Conservation (phyloP, 2,888 invertebrate species). For the Lucinisca nassula region DNA sequence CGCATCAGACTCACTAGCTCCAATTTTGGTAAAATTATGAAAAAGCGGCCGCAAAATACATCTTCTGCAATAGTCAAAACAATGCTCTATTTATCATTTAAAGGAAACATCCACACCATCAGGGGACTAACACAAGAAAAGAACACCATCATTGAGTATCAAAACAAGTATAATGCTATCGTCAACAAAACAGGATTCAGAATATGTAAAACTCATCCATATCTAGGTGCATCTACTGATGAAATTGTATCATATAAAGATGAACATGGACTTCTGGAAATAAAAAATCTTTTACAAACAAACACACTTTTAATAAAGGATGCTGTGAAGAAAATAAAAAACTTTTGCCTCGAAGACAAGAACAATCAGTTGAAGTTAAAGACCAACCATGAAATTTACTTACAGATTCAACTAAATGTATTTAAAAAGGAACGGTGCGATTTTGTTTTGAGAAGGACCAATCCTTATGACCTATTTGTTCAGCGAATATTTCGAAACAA, state of each 20-base stretch:
- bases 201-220: background rate
- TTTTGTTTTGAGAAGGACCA: conserved; percentile 40
- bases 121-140: conserved; percentile 20
- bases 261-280: conserved; percentile 3
- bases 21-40: conserved; percentile 44
- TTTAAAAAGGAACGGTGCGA: background rate
- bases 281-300: conserved; percentile 33
- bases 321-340: conserved; percentile 4
- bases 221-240: conserved; percentile 27
- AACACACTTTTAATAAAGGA: conserved; percentile 11
- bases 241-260: background rate
- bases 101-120: conserved; percentile 24
- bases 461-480: conserved; percentile 46
- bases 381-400: background rate
- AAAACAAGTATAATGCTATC: background rate
- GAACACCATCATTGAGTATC: conserved; percentile 11
- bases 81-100: conserved; percentile 7
- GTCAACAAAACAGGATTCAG: background rate
- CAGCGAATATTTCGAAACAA: conserved; percentile 28
- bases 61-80: conserved; percentile 1
- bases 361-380: background rate
- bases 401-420: background rate
- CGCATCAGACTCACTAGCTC: conserved; percentile 30
- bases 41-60: background rate
- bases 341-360: background rate